Conservation (phyloP, 2,797 vertebrate species). For the Hipposideros larvatus region DNA sequence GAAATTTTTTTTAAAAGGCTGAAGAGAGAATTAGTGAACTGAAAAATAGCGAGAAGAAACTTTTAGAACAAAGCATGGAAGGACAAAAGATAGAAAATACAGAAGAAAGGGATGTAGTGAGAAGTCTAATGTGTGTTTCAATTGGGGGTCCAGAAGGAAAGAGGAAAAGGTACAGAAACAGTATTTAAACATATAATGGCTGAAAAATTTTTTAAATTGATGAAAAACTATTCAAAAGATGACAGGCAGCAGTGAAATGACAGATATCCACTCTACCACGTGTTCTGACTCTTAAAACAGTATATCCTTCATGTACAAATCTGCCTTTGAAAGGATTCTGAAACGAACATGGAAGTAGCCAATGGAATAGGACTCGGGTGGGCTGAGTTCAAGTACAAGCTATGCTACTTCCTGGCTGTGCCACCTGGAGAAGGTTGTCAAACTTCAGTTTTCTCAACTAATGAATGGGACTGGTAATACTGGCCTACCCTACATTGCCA, state of each 20-base stretch:
- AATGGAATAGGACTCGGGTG: background rate
- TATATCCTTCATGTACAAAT: background rate
- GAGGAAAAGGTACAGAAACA: slow-evolving; percentile 15
- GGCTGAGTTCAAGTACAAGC: slow-evolving; percentile 5
- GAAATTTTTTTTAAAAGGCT: background rate
- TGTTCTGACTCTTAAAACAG: background rate
- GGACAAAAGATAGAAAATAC: slow-evolving; percentile 33
- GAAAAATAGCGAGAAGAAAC: background rate
- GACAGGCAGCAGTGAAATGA: background rate
- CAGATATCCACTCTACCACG: background rate
- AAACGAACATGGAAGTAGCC: background rate
- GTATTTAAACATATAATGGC: background rate
- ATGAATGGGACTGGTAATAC: background rate
- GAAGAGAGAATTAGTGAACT: slow-evolving; percentile 39
- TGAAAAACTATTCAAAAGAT: slow-evolving; percentile 41
- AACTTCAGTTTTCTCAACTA: slow-evolving; percentile 32
- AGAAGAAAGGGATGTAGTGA: background rate
- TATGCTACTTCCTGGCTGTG: background rate
- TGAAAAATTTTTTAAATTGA: background rate
- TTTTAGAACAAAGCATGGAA: slow-evolving; percentile 18
- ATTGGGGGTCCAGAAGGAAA: background rate
- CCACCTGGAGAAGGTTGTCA: background rate
- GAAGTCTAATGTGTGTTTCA: background rate
- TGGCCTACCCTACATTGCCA: background rate
- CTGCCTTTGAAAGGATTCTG: background rate